Evolutionary conservation across 2,113 vertebrate genomes (phyloP).

Genomic region (Lathamus discolor): DNA sequence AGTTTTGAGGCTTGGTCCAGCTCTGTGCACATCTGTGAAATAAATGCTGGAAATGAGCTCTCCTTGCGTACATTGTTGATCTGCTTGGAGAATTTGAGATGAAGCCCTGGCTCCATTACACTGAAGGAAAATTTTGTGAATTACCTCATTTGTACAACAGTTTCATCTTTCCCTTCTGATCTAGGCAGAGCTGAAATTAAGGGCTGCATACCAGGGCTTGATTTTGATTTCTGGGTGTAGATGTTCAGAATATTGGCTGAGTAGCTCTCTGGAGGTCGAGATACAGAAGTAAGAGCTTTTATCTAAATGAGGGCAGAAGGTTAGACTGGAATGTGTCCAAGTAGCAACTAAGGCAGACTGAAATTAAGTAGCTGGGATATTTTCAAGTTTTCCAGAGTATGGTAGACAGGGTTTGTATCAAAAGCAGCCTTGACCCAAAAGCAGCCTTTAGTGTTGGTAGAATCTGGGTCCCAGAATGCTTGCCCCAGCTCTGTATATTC

Average conservation of each 20-base stretch:
- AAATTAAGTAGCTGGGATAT: not conserved
- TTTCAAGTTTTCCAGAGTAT: not conserved
- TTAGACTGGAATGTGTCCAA: not conserved
- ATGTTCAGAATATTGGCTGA: not conserved
- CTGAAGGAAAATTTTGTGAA: not conserved
- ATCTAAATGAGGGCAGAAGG: slow-evolving; percentile 11
- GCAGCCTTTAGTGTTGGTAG: not conserved
- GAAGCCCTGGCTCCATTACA: not conserved
- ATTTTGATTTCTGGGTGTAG: not conserved
- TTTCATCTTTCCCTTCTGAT: not conserved
- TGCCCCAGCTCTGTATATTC: not conserved
- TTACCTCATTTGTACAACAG: not conserved
- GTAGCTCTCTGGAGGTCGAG: not conserved
- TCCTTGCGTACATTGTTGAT: not conserved
- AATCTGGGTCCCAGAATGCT: not conserved
- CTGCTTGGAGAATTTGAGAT: not conserved
- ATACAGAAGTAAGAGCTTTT: slow-evolving; percentile 30
- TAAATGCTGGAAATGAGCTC: not conserved
- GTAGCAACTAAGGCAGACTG: not conserved
- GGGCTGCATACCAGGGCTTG: not conserved
- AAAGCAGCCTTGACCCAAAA: not conserved
- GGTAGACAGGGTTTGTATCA: not conserved
- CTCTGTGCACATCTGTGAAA: not conserved
- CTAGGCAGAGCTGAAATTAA: not conserved
- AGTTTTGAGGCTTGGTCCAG: not conserved